These are phyloP conservation scores for Calosoma granatense DNA, from an alignment of 1,140 invertebrate species.

Conservation along the genomic window DNA sequence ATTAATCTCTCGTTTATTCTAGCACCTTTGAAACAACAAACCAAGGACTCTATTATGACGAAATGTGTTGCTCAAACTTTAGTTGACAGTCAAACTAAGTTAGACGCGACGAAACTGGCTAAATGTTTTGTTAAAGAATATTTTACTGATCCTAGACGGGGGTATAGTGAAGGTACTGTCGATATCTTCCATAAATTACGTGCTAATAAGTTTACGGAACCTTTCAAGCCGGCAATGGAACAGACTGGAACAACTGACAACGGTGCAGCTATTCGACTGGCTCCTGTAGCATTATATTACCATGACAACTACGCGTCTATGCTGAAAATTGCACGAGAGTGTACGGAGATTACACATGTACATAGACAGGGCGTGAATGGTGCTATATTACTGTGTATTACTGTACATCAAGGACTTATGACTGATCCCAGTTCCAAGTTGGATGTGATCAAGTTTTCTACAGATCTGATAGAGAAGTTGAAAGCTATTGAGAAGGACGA, in stretches of 20 bases:
- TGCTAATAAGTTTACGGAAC: slow-evolving; percentile 46
- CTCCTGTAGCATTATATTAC: slow-evolving; percentile 58
- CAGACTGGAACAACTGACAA: slow-evolving; percentile 68
- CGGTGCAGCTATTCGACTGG: slow-evolving; percentile 66
- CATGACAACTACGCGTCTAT: slow-evolving; percentile 41
- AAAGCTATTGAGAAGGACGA: slow-evolving; percentile 44
- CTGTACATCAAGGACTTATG: slow-evolving; percentile 43
- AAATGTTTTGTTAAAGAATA: slow-evolving; percentile 57
- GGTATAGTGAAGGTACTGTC: slow-evolving; percentile 53
- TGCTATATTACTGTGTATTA: slow-evolving; percentile 50
- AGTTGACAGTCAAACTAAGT: slow-evolving; percentile 46
- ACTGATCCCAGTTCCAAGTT: slow-evolving; percentile 36
- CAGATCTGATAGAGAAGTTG: slow-evolving; percentile 49
- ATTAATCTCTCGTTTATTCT: slow-evolving; percentile 14
- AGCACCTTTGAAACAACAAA: slow-evolving; percentile 53
- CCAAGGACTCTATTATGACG: slow-evolving; percentile 74
- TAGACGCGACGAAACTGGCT: slow-evolving; percentile 41
- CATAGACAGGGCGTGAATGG: slow-evolving; percentile 55
- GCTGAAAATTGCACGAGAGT: slow-evolving; percentile 39
- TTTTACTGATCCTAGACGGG: slow-evolving; percentile 49
- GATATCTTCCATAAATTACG: slow-evolving; percentile 54
- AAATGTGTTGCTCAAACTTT: slow-evolving; percentile 52
- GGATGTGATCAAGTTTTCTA: slow-evolving; percentile 40
- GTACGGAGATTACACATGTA: slow-evolving; percentile 57
- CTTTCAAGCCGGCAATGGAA: slow-evolving; percentile 51